Conservation (phyloP, 2,888 invertebrate genomes). For the Cryptus armator region DNA sequence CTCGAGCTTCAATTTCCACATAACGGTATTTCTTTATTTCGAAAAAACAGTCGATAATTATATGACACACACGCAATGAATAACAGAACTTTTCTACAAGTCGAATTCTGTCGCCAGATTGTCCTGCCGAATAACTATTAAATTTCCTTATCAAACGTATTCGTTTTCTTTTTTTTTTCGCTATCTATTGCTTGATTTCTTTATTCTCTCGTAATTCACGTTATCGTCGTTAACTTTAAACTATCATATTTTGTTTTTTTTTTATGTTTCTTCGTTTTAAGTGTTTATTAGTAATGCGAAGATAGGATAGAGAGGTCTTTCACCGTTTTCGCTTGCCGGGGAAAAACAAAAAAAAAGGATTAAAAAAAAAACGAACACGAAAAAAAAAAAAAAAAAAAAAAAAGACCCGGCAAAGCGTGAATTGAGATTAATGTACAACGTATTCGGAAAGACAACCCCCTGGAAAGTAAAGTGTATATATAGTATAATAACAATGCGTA, state of each 20-base stretch:
- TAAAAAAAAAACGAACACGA: conserved; percentile 2
- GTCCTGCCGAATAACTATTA: conserved; percentile 76
- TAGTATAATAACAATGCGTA: conserved; percentile 82
- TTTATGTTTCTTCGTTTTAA: background rate
- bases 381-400: conserved; percentile 19
- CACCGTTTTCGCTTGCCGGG: conserved; percentile 12
- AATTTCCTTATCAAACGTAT: conserved; percentile 2
- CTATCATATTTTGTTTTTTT: background rate
- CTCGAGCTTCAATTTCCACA: conserved; percentile 81
- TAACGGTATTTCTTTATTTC: conserved; percentile 80
- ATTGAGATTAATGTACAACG: conserved; percentile 24
- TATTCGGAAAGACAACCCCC: conserved; percentile 78
- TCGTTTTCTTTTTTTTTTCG: background rate
- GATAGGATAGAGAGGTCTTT: conserved; percentile 30
- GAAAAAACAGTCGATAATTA: conserved; percentile 81
- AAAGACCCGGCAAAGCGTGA: conserved; percentile 7
- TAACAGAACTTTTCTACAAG: conserved; percentile 84
- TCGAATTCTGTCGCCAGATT: conserved; percentile 79
- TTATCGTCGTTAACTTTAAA: conserved; percentile 23
- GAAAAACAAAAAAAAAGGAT: background rate
- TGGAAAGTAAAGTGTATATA: conserved; percentile 79
- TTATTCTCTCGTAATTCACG: conserved; percentile 16
- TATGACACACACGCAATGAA: conserved; percentile 84
- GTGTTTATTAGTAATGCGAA: conserved; percentile 27
- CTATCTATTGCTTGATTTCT: conserved; percentile 12